Evolutionary conservation across 2,797 vertebrate species (phyloP).

Genomic region (Trachurus trachurus): DNA sequence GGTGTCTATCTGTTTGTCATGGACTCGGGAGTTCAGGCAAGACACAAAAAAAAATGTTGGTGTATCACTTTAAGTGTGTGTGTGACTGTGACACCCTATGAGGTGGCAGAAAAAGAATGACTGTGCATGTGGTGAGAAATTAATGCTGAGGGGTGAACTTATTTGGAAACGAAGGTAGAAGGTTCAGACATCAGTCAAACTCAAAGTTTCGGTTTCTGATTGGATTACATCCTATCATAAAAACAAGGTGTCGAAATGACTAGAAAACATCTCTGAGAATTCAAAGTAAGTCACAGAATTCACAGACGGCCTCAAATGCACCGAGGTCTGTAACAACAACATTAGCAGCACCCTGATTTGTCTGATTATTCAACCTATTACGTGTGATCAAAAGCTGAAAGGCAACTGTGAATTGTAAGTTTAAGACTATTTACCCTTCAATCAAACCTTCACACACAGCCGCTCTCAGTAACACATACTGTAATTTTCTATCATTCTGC

Average conservation of each 20-base stretch:
- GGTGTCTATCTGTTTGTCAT: no score
- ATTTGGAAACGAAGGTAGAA: not conserved
- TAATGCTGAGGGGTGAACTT: not conserved
- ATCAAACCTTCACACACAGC: not conserved
- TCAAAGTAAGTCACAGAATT: slow-evolving; percentile 29
- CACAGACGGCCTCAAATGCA: slow-evolving; percentile 25
- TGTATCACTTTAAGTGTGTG: no score
- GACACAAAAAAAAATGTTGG: no score
- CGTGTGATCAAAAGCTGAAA: not conserved
- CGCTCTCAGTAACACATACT: not conserved
- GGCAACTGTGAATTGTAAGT: slow-evolving; percentile 1
- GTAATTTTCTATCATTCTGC: not conserved
- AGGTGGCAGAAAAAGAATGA: not conserved
- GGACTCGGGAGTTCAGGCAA: no score
- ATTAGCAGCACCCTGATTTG: not conserved
- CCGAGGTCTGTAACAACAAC: slow-evolving; percentile 12
- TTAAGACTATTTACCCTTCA: slow-evolving; percentile 12
- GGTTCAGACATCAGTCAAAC: no score
- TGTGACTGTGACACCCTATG: not conserved
- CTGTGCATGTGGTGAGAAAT: slow-evolving; percentile 2
- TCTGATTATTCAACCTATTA: slow-evolving; percentile 8
- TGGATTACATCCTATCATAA: slow-evolving; percentile 5
- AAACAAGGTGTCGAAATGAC: slow-evolving; percentile 8
- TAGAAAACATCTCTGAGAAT: slow-evolving; percentile 13
- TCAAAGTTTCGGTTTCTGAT: slow-evolving; percentile 32